Percentiles rank a stretch among this genome's conserved stretches.
These are phyloP conservation scores for Liodrosophila aerea DNA, from an alignment of 2,888 invertebrate genomes.

Conservation along the genomic window DNA sequence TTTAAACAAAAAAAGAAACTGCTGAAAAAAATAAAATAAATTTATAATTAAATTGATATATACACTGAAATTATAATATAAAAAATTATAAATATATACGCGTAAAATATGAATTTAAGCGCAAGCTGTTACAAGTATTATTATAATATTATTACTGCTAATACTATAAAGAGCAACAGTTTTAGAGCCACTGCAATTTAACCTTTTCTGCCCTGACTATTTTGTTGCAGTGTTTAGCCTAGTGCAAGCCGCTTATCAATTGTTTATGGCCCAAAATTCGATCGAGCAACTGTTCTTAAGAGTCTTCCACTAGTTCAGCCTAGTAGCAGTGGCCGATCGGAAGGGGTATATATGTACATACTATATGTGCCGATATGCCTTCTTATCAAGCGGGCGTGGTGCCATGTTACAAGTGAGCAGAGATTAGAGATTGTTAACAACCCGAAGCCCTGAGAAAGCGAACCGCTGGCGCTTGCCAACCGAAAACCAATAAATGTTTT, in stretches of 20 bases:
- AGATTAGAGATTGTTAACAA: constrained; percentile 42
- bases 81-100: no score
- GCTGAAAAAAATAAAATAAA: background rate
- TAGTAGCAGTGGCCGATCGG: no score
- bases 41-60: no score
- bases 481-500: constrained; percentile 1
- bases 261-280: background rate
- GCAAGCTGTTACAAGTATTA: no score
- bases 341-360: no score
- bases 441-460: constrained; percentile 5
- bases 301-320: background rate
- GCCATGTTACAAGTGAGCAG: constrained; percentile 34
- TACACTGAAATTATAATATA: no score
- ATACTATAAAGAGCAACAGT: no score
- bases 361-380: no score
- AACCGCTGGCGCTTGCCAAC: constrained; percentile 47
- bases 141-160: no score
- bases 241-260: background rate
- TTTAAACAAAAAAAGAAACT: background rate
- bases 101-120: no score
- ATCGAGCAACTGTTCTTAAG: background rate
- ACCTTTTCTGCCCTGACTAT: no score
- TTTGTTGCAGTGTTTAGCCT: constrained; percentile 1
- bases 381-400: constrained; percentile 42
- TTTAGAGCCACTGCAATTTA: no score